Evolutionary conservation across 2,113 vertebrate genomes (phyloP).

Genomic region (Tapirus terrestris): DNA sequence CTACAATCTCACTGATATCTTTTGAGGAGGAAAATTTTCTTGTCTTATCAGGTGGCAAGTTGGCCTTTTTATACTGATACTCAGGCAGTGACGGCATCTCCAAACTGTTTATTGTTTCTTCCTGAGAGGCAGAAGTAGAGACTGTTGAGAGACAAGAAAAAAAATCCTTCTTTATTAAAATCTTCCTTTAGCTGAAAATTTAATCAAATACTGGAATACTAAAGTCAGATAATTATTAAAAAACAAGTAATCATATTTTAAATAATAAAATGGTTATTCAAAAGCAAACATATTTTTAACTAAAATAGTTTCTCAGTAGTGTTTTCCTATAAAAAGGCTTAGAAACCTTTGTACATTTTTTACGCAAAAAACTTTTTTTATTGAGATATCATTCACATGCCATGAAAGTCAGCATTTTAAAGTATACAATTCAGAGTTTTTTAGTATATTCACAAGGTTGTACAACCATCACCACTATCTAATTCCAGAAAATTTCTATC

Average conservation of each 20-base stretch:
- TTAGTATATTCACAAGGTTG: neutral
- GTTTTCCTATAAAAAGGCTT: constrained; percentile 20
- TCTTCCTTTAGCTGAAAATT: constrained; percentile 27
- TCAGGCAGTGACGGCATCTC: neutral
- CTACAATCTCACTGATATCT: neutral
- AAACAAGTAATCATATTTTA: constrained; percentile 18
- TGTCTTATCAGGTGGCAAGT: neutral
- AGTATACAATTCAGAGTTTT: neutral
- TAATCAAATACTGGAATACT: neutral
- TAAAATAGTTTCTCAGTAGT: neutral
- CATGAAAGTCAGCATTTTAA: neutral
- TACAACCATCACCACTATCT: neutral
- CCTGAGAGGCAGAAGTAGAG: constrained; percentile 28
- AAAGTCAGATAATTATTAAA: constrained; percentile 28
- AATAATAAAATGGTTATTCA: neutral
- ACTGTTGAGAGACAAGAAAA: constrained; percentile 62
- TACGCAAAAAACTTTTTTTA: neutral
- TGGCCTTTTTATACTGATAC: neutral
- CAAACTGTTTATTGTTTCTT: neutral
- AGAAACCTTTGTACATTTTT: neutral
- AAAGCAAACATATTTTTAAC: neutral
- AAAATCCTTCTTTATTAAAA: constrained; percentile 38
- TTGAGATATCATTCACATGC: neutral
- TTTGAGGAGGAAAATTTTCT: neutral
- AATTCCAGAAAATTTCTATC: neutral